These are phyloP conservation scores for Gonatopus flavifemur DNA, from an alignment of 1,140 invertebrate species.

Conservation along the genomic window DNA sequence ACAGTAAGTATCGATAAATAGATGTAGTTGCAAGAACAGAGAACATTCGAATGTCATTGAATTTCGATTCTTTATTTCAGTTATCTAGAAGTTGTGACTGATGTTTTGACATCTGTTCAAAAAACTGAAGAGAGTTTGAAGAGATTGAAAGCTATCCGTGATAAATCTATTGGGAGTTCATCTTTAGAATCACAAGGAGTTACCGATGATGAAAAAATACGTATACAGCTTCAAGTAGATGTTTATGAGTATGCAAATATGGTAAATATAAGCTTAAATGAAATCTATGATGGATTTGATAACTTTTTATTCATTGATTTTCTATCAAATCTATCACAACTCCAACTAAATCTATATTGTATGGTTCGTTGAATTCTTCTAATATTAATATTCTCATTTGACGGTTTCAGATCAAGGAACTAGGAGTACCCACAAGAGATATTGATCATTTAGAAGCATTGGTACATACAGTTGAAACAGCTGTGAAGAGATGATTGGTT, in stretches of 20 bases:
- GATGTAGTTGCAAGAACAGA: too few relatives aligned
- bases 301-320: constrained; percentile 4
- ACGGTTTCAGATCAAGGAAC: constrained; percentile 35
- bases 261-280: constrained; percentile 33
- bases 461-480: constrained; percentile 44
- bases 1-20: constrained; percentile 62
- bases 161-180: constrained; percentile 61
- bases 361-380: too few relatives aligned
- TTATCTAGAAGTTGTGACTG: constrained; percentile 77
- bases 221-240: constrained; percentile 86
- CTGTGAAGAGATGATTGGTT: constrained; percentile 43
- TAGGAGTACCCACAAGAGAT: constrained; percentile 26
- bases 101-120: constrained; percentile 89
- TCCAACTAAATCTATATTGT: constrained; percentile 10
- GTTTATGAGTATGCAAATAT: constrained; percentile 64
- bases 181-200: constrained; percentile 58
- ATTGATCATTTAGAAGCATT: constrained; percentile 41
- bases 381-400: too few relatives aligned
- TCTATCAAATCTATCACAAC: too few relatives aligned
- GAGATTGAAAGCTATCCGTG: constrained; percentile 82
- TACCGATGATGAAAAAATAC: constrained; percentile 91
- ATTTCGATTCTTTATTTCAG: constrained; percentile 65
- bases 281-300: constrained; percentile 7
- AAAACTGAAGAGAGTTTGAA: constrained; percentile 92
- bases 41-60: too few relatives aligned